Conservation (phyloP, 2,797 vertebrate species). For the Rhyacichthys aspro region DNA sequence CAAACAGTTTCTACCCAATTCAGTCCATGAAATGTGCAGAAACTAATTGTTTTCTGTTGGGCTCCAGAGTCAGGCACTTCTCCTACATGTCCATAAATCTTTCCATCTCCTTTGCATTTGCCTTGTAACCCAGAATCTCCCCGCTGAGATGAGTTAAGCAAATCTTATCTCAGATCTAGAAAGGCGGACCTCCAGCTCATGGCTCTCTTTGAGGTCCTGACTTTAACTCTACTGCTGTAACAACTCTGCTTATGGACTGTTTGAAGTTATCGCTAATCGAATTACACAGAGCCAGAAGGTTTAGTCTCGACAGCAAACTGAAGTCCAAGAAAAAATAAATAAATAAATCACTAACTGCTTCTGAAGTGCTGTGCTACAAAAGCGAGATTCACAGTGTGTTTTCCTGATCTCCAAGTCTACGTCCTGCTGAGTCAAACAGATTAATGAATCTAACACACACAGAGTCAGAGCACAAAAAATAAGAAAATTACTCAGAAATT, state of each 20-base stretch:
- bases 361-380: conserved; percentile 14
- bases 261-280: conserved; percentile 25
- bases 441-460: neutral
- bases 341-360: neutral
- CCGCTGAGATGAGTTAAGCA: neutral
- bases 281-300: conserved; percentile 18
- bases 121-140: neutral
- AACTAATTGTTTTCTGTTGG: neutral
- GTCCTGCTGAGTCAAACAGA: neutral
- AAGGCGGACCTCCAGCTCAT: neutral
- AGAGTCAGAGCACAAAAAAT: neutral
- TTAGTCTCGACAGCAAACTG: neutral
- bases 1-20: neutral
- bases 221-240: neutral
- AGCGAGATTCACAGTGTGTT: neutral
- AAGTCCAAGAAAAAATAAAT: neutral
- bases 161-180: neutral
- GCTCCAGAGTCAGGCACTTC: neutral
- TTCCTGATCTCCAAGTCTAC: conserved; percentile 6
- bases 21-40: neutral
- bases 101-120: neutral
- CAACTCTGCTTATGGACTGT: neutral
- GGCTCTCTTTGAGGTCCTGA: neutral
- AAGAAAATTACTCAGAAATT: neutral
- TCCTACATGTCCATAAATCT: neutral